Evolutionary conservation across 2,888 invertebrate species (phyloP).

Genomic region (Diadegma fenestrale): DNA sequence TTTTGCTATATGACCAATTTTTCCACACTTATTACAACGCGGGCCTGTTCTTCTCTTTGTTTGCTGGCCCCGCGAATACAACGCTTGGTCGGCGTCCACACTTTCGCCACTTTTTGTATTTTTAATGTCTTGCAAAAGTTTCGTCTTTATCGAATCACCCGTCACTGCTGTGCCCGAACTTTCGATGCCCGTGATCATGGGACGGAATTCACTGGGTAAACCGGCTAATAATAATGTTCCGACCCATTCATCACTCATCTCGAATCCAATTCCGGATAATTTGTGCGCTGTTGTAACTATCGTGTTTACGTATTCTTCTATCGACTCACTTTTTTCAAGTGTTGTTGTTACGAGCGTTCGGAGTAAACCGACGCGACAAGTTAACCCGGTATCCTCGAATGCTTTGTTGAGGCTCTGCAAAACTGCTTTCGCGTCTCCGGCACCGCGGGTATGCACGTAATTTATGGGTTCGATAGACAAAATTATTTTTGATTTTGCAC

Average conservation of each 20-base stretch:
- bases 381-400: background rate
- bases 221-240: constrained; percentile 76
- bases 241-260: constrained; percentile 75
- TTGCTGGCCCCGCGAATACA: too few relatives aligned
- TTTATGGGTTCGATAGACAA: background rate
- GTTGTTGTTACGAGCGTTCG: constrained; percentile 69
- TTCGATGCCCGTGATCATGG: constrained; percentile 75
- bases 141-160: constrained; percentile 74
- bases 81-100: too few relatives aligned
- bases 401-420: background rate
- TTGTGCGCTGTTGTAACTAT: constrained; percentile 76
- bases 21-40: too few relatives aligned
- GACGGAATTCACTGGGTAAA: constrained; percentile 73
- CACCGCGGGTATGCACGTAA: background rate
- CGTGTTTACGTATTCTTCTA: constrained; percentile 75
- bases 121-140: constrained; percentile 45
- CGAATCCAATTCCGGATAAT: constrained; percentile 71
- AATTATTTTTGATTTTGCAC: background rate
- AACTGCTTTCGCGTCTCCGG: background rate
- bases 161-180: constrained; percentile 73
- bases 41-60: too few relatives aligned
- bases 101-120: too few relatives aligned
- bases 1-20: too few relatives aligned
- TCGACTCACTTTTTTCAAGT: constrained; percentile 70
- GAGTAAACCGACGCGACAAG: background rate